These are phyloP conservation scores for Sapayoa aenigma DNA, from an alignment of 2,113 vertebrate species.

Conservation along the genomic window DNA sequence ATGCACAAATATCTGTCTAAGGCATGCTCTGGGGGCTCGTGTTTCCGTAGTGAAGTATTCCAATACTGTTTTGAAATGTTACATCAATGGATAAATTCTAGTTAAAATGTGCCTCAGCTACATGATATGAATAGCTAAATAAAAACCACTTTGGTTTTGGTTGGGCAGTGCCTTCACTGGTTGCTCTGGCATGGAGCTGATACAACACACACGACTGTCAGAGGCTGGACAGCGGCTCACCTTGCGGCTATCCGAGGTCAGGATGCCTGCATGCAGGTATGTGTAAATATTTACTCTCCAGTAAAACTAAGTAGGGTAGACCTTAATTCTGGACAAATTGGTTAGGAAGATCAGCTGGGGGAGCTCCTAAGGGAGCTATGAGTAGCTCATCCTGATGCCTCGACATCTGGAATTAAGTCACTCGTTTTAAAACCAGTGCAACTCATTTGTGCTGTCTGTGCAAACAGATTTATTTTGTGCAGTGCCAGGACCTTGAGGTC, in stretches of 20 bases:
- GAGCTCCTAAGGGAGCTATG: neutral
- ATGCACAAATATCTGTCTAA: neutral
- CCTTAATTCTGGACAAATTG: neutral
- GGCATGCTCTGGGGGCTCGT: neutral
- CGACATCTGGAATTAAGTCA: neutral
- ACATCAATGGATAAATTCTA: neutral
- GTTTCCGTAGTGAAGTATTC: neutral
- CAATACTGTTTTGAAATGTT: neutral
- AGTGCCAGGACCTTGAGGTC: neutral
- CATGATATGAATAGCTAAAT: neutral
- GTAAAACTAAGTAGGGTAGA: neutral
- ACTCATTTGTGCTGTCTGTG: accelerated
- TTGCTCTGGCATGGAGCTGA: conserved; percentile 81
- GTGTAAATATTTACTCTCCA: neutral
- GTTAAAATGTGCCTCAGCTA: neutral
- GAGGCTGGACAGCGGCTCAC: conserved; percentile 81
- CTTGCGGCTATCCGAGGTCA: conserved; percentile 79
- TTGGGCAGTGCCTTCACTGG: conserved; percentile 81
- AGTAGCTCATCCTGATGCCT: neutral
- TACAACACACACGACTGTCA: neutral
- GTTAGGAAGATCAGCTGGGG: neutral
- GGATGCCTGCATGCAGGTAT: conserved; percentile 82
- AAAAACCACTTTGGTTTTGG: neutral
- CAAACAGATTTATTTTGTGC: neutral
- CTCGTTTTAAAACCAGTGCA: neutral